Evolutionary conservation across 1,140 invertebrate genomes (phyloP).

Genomic region (roundworm (Caenorhabditis elegans)): DNA sequence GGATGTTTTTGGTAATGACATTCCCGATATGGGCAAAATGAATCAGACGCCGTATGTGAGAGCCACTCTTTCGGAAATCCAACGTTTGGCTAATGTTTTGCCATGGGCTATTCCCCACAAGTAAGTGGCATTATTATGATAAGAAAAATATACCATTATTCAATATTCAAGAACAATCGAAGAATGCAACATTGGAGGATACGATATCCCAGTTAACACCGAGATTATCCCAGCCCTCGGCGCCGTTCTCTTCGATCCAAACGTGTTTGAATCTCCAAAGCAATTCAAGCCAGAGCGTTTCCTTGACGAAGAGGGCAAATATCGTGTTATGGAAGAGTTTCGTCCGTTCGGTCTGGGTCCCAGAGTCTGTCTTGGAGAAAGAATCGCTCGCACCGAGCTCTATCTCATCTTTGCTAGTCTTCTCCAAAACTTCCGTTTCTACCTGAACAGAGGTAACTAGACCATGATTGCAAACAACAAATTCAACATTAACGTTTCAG

Average conservation of each 20-base stretch:
- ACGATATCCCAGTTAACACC: slow-evolving; percentile 71
- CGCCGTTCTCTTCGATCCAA: slow-evolving; percentile 79
- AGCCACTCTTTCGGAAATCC: slow-evolving; percentile 52
- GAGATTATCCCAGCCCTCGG: slow-evolving; percentile 79
- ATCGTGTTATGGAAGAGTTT: slow-evolving; percentile 73
- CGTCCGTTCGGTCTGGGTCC: slow-evolving; percentile 74
- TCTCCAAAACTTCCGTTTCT: slow-evolving; percentile 56
- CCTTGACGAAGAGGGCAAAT: slow-evolving; percentile 72
- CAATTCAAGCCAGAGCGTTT: slow-evolving; percentile 75
- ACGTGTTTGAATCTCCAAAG: slow-evolving; percentile 76
- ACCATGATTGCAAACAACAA: background rate
- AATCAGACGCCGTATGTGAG: slow-evolving; percentile 47
- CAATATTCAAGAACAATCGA: slow-evolving; percentile 38
- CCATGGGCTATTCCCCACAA: slow-evolving; percentile 53
- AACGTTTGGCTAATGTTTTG: slow-evolving; percentile 53
- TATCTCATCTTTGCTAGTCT: slow-evolving; percentile 57
- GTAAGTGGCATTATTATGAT: background rate
- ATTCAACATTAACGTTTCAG: background rate
- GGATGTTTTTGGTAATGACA: background rate
- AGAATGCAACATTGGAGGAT: slow-evolving; percentile 67
- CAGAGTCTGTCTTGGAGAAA: slow-evolving; percentile 64
- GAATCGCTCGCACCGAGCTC: slow-evolving; percentile 60
- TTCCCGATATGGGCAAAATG: background rate
- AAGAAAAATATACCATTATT: background rate
- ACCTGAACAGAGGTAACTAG: slow-evolving; percentile 7